phyloP scores from a whole-genome alignment of 92 coral and sea anemone species.

The Palythoa grandis region DNA sequence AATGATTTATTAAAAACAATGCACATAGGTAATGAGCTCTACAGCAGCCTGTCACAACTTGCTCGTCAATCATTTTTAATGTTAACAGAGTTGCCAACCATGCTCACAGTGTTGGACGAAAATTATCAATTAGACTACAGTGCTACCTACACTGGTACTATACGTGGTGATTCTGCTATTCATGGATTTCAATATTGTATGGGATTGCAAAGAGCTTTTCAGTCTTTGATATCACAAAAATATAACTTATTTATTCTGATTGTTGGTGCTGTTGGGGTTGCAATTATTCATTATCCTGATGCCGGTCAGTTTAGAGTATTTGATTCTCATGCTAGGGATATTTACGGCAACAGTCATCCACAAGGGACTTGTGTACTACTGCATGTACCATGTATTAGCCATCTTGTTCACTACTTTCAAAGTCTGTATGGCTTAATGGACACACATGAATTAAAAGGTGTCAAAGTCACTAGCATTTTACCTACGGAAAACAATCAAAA shows the following conservation, averaged over 20 bases:
- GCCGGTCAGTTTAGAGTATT: slow-evolving; percentile 12
- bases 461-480: slow-evolving; percentile 7
- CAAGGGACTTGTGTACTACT: slow-evolving; percentile 25
- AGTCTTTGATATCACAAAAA: slow-evolving; percentile 45
- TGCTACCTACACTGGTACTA: slow-evolving; percentile 49
- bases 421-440: slow-evolving; percentile 27
- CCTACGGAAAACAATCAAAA: slow-evolving; percentile 25
- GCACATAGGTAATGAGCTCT: slow-evolving; percentile 40
- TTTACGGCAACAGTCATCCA: slow-evolving; percentile 19
- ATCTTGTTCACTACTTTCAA: slow-evolving; percentile 31
- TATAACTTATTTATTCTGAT: slow-evolving; percentile 40
- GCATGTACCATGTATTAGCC: slow-evolving; percentile 8
- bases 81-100: slow-evolving; percentile 48
- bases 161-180: slow-evolving; percentile 42
- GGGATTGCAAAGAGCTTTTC: slow-evolving; percentile 53
- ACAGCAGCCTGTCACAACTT: slow-evolving; percentile 42
- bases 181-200: slow-evolving; percentile 47
- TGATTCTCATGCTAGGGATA: slow-evolving; percentile 29
- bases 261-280: slow-evolving; percentile 44
- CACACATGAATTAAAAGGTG: slow-evolving; percentile 7
- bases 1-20: slow-evolving; percentile 31
- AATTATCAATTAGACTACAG: slow-evolving; percentile 42
- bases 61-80: slow-evolving; percentile 42
- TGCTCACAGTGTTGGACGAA: slow-evolving; percentile 32
- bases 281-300: slow-evolving; percentile 19